Percentiles rank a stretch among this genome's conserved stretches.
These are phyloP conservation scores for Saccopteryx leptura DNA, from an alignment of 2,113 vertebrate species.

Conservation along the genomic window DNA sequence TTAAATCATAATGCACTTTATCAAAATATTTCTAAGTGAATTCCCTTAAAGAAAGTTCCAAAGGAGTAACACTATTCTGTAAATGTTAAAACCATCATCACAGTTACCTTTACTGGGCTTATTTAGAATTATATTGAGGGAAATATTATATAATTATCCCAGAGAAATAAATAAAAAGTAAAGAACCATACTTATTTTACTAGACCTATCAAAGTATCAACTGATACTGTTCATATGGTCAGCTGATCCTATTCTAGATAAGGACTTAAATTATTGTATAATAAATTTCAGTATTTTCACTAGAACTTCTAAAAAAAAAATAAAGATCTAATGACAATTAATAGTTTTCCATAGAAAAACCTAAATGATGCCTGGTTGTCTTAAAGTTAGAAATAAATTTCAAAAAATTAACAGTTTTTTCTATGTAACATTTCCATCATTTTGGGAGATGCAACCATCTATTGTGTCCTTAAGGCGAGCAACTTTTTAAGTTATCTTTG, in stretches of 20 bases:
- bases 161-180: background rate
- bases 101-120: background rate
- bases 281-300: background rate
- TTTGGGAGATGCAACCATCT: background rate
- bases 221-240: background rate
- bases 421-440: background rate
- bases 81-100: background rate
- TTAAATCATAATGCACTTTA: constrained; percentile 32
- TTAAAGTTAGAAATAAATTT: background rate
- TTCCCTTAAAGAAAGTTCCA: background rate
- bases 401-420: background rate
- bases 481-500: constrained; percentile 21
- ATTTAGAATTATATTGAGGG: background rate
- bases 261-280: background rate
- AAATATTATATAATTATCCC: background rate
- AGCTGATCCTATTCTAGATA: background rate
- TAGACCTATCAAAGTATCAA: background rate
- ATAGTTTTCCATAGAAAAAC: background rate
- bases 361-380: background rate
- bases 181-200: background rate
- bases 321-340: background rate
- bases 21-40: constrained; percentile 2
- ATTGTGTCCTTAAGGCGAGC: background rate
- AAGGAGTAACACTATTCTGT: background rate
- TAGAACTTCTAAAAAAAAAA: background rate